Evolutionary conservation across 2,888 invertebrate genomes (phyloP).

Genomic region (Mamestra brassicae): DNA sequence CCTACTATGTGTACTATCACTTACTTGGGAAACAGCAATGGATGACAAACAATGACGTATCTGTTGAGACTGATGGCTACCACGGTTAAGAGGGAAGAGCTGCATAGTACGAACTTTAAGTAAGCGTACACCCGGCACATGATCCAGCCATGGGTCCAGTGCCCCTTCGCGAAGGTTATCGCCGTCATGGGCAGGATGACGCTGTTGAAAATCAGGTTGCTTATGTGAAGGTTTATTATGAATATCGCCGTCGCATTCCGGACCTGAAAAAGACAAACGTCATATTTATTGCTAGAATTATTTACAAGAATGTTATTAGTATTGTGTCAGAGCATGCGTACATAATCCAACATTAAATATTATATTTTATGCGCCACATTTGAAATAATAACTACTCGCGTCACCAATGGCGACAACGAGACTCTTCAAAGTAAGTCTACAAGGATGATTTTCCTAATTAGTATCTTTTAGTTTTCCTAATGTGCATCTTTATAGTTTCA

Average conservation of each 20-base stretch:
- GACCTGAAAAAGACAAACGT: conserved; percentile 88
- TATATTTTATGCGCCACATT: neutral
- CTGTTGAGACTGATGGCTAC: conserved; percentile 95
- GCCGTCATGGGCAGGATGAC: conserved; percentile 95
- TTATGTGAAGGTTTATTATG: conserved; percentile 78
- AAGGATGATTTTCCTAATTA: too few species aligned
- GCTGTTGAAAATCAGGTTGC: conserved; percentile 95
- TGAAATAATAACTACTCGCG: neutral
- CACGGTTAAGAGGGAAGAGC: conserved; percentile 94
- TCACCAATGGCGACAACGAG: neutral
- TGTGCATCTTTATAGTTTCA: too few species aligned
- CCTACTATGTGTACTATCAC: conserved; percentile 61
- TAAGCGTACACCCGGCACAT: conserved; percentile 94
- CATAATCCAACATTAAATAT: neutral
- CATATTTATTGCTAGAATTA: neutral
- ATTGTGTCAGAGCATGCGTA: too few species aligned
- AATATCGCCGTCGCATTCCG: conserved; percentile 96
- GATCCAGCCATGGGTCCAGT: conserved; percentile 93
- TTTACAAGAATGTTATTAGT: too few species aligned
- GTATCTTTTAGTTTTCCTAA: too few species aligned
- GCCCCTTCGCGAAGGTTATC: conserved; percentile 93
- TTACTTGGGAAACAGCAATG: conserved; percentile 94
- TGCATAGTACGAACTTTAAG: conserved; percentile 93
- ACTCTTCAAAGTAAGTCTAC: neutral
- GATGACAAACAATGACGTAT: conserved; percentile 91